A percentile compares a stretch with the other conserved stretches of the same genome.
Evolutionary conservation across 2,113 vertebrate species (phyloP).

Genomic region (Halcyon malimbica): DNA sequence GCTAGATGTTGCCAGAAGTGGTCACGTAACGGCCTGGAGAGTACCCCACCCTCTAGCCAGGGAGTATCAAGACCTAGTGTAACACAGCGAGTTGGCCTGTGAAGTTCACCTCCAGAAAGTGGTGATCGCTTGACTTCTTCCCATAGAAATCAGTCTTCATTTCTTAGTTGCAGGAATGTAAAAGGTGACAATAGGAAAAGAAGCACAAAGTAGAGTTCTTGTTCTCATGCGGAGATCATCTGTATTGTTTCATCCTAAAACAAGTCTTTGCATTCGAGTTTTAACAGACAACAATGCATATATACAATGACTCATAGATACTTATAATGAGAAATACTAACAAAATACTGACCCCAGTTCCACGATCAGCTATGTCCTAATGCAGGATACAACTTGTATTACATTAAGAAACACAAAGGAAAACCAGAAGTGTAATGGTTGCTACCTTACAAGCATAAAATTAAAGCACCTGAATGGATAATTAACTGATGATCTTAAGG

Average conservation of each 20-base stretch:
- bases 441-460: slow-evolving; percentile 67
- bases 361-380: neutral
- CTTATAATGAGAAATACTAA: slow-evolving; percentile 43
- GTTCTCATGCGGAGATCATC: slow-evolving; percentile 19
- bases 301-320: slow-evolving; percentile 8
- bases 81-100: neutral
- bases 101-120: neutral
- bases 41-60: neutral
- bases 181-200: neutral
- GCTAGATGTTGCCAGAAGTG: neutral
- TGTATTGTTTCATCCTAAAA: slow-evolving; percentile 47
- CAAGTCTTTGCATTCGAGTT: slow-evolving; percentile 31
- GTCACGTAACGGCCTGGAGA: neutral
- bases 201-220: neutral
- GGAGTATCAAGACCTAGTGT: neutral
- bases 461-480: slow-evolving; percentile 64
- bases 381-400: slow-evolving; percentile 37
- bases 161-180: neutral
- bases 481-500: slow-evolving; percentile 50
- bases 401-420: slow-evolving; percentile 62
- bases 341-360: slow-evolving; percentile 30
- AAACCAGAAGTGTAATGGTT: slow-evolving; percentile 50
- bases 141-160: neutral
- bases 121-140: neutral
- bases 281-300: neutral